phyloP scores from a whole-genome alignment of 1,140 invertebrate genomes.

The Macrobrachium nipponense region DNA sequence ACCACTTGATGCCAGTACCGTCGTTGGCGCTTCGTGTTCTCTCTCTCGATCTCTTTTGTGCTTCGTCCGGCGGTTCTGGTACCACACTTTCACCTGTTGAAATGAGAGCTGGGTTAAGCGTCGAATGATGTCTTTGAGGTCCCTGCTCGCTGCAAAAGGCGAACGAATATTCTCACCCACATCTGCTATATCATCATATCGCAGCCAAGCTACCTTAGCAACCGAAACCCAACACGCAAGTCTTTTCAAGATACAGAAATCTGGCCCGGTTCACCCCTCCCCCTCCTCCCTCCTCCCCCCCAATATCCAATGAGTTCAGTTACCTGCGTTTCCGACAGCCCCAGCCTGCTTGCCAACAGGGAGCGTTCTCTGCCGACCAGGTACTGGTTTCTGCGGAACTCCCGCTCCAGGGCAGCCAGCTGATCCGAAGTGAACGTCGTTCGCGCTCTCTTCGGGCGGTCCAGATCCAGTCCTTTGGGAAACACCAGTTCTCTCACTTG shows the following conservation, averaged over 20 bases:
- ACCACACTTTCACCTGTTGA: slow-evolving; percentile 73
- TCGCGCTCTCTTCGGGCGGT: slow-evolving; percentile 72
- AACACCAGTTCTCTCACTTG: slow-evolving; percentile 71
- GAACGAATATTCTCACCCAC: not conserved
- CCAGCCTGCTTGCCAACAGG: slow-evolving; percentile 69
- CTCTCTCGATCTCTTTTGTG: slow-evolving; percentile 65
- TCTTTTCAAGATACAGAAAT: no score
- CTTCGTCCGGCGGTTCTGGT: slow-evolving; percentile 73
- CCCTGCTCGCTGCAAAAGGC: not conserved
- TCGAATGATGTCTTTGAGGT: not conserved
- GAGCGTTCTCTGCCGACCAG: slow-evolving; percentile 71
- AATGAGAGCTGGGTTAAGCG: not conserved
- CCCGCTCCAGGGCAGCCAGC: slow-evolving; percentile 70
- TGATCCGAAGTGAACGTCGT: slow-evolving; percentile 72
- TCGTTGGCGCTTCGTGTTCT: slow-evolving; percentile 49
- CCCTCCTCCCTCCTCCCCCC: not conserved
- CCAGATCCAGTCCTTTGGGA: slow-evolving; percentile 72
- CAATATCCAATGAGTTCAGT: not conserved
- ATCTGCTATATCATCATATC: no score
- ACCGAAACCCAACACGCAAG: not conserved
- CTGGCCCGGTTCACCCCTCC: no score
- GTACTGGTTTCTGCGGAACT: slow-evolving; percentile 72
- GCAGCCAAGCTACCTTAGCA: no score
- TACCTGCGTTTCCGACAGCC: slow-evolving; percentile 72
- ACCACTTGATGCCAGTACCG: not conserved